These are phyloP conservation scores for Philopedon plagiatum DNA, from an alignment of 2,888 invertebrate genomes.

Conservation along the genomic window DNA sequence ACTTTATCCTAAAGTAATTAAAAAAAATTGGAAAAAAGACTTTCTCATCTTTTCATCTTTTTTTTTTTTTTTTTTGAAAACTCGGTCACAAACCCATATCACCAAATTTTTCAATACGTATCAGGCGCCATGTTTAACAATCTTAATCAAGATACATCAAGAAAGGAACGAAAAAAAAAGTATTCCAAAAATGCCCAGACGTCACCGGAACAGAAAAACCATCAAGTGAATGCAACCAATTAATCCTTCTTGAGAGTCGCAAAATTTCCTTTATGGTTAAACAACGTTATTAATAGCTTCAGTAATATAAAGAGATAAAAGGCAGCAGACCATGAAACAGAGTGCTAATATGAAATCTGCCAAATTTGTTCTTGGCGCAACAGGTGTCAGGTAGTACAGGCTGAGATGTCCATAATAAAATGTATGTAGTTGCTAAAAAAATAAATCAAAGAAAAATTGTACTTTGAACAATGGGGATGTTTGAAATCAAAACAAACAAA, in stretches of 20 bases:
- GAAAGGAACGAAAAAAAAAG: constrained; percentile 2
- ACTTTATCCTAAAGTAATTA: too few relatives aligned
- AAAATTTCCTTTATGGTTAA: constrained; percentile 31
- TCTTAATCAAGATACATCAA: constrained; percentile 7
- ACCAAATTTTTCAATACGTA: neutral
- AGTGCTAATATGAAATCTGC: constrained; percentile 18
- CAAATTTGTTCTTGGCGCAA: constrained; percentile 24
- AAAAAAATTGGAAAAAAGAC: too few relatives aligned
- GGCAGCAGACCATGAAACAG: constrained; percentile 23
- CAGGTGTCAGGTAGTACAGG: constrained; percentile 16
- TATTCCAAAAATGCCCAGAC: constrained; percentile 16
- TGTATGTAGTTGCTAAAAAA: too few relatives aligned
- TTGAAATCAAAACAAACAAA: too few relatives aligned
- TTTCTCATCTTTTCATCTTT: too few relatives aligned
- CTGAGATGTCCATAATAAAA: neutral
- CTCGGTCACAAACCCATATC: neutral
- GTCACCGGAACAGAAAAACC: constrained; percentile 17
- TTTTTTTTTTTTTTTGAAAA: neutral
- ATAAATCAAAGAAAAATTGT: too few relatives aligned
- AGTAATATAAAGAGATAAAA: constrained; percentile 19
- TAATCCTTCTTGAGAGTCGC: constrained; percentile 31
- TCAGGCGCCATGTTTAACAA: neutral
- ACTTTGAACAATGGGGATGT: too few relatives aligned
- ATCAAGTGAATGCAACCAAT: constrained; percentile 28
- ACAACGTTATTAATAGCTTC: constrained; percentile 34